Evolutionary conservation across 2,888 invertebrate species (phyloP), one percentile per base, ranked within the genome.

Genomic region (Lobophora halterata): DNA sequence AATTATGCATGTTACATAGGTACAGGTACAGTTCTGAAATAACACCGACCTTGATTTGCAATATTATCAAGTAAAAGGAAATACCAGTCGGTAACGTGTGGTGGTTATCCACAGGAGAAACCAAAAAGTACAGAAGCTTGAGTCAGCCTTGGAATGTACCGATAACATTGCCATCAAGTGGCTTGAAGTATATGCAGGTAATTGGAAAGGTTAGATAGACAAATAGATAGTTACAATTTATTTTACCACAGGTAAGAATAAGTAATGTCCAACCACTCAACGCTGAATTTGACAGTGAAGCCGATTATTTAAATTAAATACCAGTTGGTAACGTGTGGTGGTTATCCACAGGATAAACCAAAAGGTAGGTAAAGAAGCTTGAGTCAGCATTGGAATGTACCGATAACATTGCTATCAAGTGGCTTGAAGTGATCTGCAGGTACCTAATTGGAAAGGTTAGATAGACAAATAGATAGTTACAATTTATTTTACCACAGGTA

Each of bases 301-400:
- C n/a, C n/a, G n/a, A n/a, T n/a, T n/a, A n/a, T n/a, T n/a, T n/a
- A 69, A 66, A 69, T 71, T 69, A 65, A 75, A 71, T 75, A 63
- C 68, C 66, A 58, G 49, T n/a, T n/a, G n/a, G n/a, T 55, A 26
- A 23, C 21, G 5, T 12, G 13, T 12, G 31, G 36, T 46, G 36
- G 36, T 61, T 63, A 67, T 67, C 57, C 52, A 41, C 38, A 43
- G 55, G 45, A n/a, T n/a, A n/a, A 51, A 52, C 55, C 43, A 51
- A 49, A 55, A 47, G 57, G n/a, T n/a, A n/a, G n/a, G n/a, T n/a
- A n/a, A n/a, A n/a, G n/a, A 55, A 38, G 53, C 61, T 59, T 65
- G 61, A 64, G 49, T 65, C 66, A 64, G 45, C 52, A 32, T 49
- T 38, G 64, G 66, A 68, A 69, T 63, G 64, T 53, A 58, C 51